Evolutionary conservation across 2,888 invertebrate genomes (phyloP).

Genomic region (Spodoptera littoralis): DNA sequence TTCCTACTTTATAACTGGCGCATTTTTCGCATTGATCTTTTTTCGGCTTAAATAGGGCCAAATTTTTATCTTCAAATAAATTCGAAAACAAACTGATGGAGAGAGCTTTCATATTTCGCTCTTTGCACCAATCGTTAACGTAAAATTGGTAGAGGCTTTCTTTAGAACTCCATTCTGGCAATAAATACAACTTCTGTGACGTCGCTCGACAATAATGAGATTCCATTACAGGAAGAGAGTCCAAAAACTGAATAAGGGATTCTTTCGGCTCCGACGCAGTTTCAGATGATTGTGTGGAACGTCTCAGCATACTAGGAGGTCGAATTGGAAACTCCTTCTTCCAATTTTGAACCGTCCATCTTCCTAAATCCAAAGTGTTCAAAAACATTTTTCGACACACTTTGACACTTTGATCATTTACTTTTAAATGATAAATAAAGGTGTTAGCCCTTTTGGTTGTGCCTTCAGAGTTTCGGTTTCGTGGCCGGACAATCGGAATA

Average conservation of each 20-base stretch:
- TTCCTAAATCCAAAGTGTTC: conserved; percentile 22
- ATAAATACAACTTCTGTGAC: conserved; percentile 9
- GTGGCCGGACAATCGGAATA: background rate
- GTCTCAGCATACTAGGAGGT: conserved; percentile 10
- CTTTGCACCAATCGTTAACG: conserved; percentile 11
- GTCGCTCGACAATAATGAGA: conserved; percentile 16
- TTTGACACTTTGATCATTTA: conserved; percentile 5
- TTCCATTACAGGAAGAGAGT: conserved; percentile 6
- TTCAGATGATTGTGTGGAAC: conserved; percentile 6
- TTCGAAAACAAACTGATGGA: conserved; percentile 9
- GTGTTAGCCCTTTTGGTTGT: no score
- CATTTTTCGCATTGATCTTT: conserved; percentile 29
- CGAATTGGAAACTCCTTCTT: conserved; percentile 11
- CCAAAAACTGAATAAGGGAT: conserved; percentile 14
- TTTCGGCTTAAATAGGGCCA: conserved; percentile 12
- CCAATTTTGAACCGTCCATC: conserved; percentile 21
- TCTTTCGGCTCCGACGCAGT: conserved; percentile 6
- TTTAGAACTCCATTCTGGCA: conserved; percentile 12
- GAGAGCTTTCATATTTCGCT: conserved; percentile 6
- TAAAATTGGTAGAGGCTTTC: conserved; percentile 8
- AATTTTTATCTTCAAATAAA: conserved; percentile 11
- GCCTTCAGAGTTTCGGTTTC: no score
- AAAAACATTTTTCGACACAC: conserved; percentile 19
- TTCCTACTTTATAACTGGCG: conserved; percentile 32
- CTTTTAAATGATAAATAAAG: no score